Evolutionary conservation across 2,888 invertebrate species (phyloP), one percentile per base, ranked within the genome.

Genomic region (Acrobasis suavella): DNA sequence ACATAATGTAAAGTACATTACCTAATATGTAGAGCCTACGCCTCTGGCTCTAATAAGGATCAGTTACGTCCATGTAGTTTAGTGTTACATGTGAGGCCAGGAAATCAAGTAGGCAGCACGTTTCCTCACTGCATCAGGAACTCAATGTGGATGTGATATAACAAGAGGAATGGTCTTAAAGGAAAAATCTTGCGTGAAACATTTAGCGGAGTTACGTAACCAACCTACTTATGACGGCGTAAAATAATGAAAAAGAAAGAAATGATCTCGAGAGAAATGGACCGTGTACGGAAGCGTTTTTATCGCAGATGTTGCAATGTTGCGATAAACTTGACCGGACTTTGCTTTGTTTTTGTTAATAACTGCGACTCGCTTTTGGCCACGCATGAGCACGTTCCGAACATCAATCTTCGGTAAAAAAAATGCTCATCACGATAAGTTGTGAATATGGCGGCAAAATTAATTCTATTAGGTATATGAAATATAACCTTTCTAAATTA

Each of bases 221-320:
- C 63, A 60, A 55, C 62, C 58, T 59, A 63, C 60, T 63, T 59
- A 64, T 55, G 63, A 60, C 62, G 56, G 46, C 58, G 56, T 22
- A 42, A 52, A 63, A 60, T 51, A 58, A 60, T 32, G 49, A 58
- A 59, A 62, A 67, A 67, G 65, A 65, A 58, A 50, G 49, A 60
- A 63, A 62, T 54, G 50, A 61, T 54, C 46, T 72, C 72, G 73
- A 73, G 77, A 72, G 74, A 77, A 83, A 80, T 83, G 81, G 80
- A 81, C 75, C 81, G 78, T 81, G 76, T 58, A 74, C 78, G 77
- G 79, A 80, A 81, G 71, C 73, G 59, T 77, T 78, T 65, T 66
- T 65, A 61, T 59, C 42, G 15, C 58, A 62, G 62, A 65, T 65
- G 51, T 49, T 63, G 62, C 52, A 63, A 63, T 58, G n/a, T 37